Base-by-base conservation (phyloP, 2,797 vertebrate species). In the Podargus strigoides region DNA sequence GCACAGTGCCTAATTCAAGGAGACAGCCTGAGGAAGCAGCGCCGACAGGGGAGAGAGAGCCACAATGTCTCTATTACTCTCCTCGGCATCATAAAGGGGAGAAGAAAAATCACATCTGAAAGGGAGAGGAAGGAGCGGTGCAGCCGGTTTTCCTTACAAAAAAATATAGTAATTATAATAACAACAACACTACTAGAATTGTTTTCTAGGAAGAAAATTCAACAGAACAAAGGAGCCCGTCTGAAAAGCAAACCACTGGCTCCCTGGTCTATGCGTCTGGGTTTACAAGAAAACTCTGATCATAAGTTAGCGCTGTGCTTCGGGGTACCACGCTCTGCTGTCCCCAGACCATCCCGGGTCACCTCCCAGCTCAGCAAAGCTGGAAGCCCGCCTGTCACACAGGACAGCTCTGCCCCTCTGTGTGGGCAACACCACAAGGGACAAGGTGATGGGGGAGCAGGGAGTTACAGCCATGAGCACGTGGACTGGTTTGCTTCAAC, bases 1-100 rank as follows among this genome's bases (percentile, higher is more conserved):
- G 97, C 98, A 96, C 97, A 97, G 97, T 97, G 98, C 97, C 98
- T 98, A 98, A 98, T 98, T 98, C 98, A 98, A 98, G 97, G 97
- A 98, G 98, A 98, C 98, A 98, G 98, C 97, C 97, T 96, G 96
- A 98, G 98, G 98, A 98, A 98, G 98, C 97, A 97, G 97, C 50
- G 87, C 97, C 97, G 96, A 98, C 98, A 97, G 97, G 97, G 97
- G 97, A 98, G 97, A 97, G 96, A 95, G 95, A 97, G 97, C 95
- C 95, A 89, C 98, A 97, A 98, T 68, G 97, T 98, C 98, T 98
- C 98, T 98, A 98, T 98, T 98, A 98, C 98, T 98, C 98, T 98
- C 98, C 94, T 97, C 34, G 96, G 98, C 95, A 95, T 97, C 98
- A 97, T 98, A 98, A 98, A 98, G 91, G 91, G 83, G 76, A 96